phyloP scores from a whole-genome alignment of 2,113 vertebrate species.

The Accipiter cooperii region DNA sequence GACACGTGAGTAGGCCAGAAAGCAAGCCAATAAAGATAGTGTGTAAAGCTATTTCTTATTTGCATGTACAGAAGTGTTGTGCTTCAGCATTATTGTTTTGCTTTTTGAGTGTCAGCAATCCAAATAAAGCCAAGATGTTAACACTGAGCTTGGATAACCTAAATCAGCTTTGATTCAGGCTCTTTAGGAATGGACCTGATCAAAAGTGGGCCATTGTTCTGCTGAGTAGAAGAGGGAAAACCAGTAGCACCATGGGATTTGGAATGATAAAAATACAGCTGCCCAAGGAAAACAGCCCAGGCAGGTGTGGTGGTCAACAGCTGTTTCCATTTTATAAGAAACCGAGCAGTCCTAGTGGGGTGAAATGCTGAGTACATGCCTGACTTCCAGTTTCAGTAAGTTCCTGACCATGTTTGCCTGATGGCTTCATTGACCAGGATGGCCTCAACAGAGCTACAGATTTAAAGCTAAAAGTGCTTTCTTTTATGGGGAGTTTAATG shows the following conservation, averaged over 20 bases:
- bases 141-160: not conserved
- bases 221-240: not conserved
- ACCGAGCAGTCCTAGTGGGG: not conserved
- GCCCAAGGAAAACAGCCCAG: not conserved
- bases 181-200: not conserved
- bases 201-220: not conserved
- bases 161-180: not conserved
- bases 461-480: not conserved
- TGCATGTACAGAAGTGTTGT: not conserved
- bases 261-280: not conserved
- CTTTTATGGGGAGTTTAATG: not conserved
- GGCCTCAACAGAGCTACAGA: not conserved
- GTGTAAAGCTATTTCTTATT: not conserved
- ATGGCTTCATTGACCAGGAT: not conserved
- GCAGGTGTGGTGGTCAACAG: not conserved
- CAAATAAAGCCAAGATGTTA: not conserved
- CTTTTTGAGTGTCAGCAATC: not conserved
- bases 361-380: not conserved
- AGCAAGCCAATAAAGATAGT: not conserved
- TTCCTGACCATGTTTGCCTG: not conserved
- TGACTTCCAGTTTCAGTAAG: not conserved
- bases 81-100: not conserved
- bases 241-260: not conserved
- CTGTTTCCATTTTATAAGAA: not conserved
- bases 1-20: not conserved